A percentile compares a stretch with the other conserved stretches of the same genome.
Conservation (phyloP, 2,113 vertebrate species). For the Daboia siamensis region DNA sequence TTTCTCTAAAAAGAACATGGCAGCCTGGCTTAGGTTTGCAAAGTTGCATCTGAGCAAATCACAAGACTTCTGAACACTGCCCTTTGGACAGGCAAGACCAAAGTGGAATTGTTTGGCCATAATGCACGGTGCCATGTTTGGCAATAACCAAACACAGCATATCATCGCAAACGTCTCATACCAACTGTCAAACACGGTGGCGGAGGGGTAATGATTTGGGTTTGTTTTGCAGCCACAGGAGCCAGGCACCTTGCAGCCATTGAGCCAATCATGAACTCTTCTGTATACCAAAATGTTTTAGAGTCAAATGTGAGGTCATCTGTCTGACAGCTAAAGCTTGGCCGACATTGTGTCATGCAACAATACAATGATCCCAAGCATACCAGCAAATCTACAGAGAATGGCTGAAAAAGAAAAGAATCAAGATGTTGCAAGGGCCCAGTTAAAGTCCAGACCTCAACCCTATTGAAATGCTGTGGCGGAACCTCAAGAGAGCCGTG, state of each 20-base stretch:
- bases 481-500: background rate
- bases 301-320: background rate
- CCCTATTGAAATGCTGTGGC: background rate
- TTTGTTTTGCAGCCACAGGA: background rate
- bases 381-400: background rate
- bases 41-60: too few relatives aligned
- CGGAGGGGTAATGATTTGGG: background rate
- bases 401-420: background rate
- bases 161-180: background rate
- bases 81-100: background rate
- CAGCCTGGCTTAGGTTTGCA: too few relatives aligned
- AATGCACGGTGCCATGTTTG: background rate
- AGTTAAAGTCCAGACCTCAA: background rate
- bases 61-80: too few relatives aligned
- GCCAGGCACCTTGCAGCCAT: background rate
- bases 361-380: background rate
- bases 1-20: too few relatives aligned
- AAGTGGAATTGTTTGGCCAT: background rate
- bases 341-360: background rate
- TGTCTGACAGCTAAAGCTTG: background rate
- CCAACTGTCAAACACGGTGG: background rate
- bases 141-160: background rate
- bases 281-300: background rate
- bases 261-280: background rate
- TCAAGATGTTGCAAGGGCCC: background rate